Evolutionary conservation across 92 coral and sea anemone species (phyloP).

Genomic region (Galaxea fascicularis): DNA sequence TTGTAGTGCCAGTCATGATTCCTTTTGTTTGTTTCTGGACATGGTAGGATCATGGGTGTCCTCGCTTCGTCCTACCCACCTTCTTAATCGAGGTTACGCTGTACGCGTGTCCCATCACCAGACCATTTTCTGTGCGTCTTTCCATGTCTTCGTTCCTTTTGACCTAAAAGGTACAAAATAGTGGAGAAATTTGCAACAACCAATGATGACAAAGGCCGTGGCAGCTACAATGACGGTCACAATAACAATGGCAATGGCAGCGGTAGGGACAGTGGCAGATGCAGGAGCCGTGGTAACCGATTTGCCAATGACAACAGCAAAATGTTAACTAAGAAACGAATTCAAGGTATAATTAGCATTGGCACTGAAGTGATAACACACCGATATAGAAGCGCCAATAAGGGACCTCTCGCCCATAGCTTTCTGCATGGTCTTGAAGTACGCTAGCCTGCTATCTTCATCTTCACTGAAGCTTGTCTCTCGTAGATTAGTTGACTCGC

Average conservation of each 20-base stretch:
- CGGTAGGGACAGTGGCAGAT: no score
- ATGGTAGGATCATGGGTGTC: no score
- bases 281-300: no score
- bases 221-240: no score
- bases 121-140: slow-evolving; percentile 86
- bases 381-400: slow-evolving; percentile 96
- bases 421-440: slow-evolving; percentile 84
- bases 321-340: no score
- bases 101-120: slow-evolving; percentile 97
- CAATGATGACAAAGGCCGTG: background rate
- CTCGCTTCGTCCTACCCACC: slow-evolving; percentile 35
- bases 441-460: slow-evolving; percentile 79
- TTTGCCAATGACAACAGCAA: no score
- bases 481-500: slow-evolving; percentile 79
- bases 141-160: slow-evolving; percentile 93
- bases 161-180: slow-evolving; percentile 52
- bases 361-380: slow-evolving; percentile 8
- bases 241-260: no score
- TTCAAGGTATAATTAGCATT: no score
- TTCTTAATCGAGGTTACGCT: slow-evolving; percentile 94
- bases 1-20: no score
- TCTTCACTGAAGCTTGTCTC: slow-evolving; percentile 87
- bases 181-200: background rate
- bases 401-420: slow-evolving; percentile 84
- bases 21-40: no score